A percentile compares a stretch with the other conserved stretches of the same genome.
phyloP scores from a whole-genome alignment of 2,888 invertebrate species.

The Perizoma flavofasciatum region DNA sequence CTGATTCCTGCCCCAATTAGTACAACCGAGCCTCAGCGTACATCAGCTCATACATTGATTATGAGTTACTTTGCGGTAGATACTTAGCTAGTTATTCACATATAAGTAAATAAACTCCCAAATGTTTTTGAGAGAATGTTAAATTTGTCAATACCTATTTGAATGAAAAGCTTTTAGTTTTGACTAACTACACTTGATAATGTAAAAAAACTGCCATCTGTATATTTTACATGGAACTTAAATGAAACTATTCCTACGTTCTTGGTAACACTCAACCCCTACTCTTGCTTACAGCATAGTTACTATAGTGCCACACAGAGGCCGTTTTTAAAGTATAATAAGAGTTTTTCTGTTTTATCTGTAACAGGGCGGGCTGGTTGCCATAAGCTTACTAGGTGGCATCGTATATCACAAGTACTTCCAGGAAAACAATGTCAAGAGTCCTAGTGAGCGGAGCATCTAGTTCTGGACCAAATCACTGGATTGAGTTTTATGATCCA shows the following conservation, averaged over 20 bases:
- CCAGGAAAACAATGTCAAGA: no score
- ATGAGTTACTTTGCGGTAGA: background rate
- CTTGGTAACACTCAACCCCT: conserved; percentile 3
- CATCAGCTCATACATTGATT: conserved; percentile 28
- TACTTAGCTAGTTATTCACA: no score
- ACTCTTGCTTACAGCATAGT: background rate
- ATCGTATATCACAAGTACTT: no score
- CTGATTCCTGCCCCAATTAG: conserved; percentile 40
- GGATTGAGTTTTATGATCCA: no score
- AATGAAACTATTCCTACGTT: background rate
- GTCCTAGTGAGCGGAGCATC: no score
- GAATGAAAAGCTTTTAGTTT: background rate
- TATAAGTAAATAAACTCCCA: no score
- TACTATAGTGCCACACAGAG: background rate
- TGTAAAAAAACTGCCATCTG: background rate
- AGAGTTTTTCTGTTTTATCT: no score
- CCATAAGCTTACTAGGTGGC: no score
- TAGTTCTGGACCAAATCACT: no score
- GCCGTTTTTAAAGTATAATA: background rate
- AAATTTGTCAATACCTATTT: background rate
- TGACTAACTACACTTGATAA: background rate
- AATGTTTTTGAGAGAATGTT: no score
- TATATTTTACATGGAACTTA: background rate
- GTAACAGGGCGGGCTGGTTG: no score
- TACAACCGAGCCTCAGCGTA: conserved; percentile 29